Percentiles rank a stretch among this genome's conserved stretches.
phyloP scores from a whole-genome alignment of 2,113 vertebrate species.

The Falco punctatus region DNA sequence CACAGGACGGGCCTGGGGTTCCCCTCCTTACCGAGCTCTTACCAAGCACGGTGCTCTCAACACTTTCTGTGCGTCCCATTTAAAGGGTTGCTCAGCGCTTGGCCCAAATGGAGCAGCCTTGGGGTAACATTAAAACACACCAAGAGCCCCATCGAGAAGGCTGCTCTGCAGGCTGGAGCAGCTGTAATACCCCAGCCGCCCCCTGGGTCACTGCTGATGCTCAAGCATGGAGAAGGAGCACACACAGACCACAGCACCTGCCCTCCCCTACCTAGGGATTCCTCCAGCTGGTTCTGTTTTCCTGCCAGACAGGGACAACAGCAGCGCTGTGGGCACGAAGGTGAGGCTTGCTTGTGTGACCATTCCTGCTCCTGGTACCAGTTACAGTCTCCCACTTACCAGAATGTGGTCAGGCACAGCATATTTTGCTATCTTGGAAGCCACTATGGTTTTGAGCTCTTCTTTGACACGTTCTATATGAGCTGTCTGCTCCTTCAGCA shows the following conservation, averaged over 20 bases:
- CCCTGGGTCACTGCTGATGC: background rate
- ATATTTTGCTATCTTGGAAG: slow-evolving; percentile 89
- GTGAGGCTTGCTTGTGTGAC: background rate
- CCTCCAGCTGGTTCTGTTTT: background rate
- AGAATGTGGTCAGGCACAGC: slow-evolving; percentile 90
- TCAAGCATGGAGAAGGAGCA: background rate
- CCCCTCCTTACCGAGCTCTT: background rate
- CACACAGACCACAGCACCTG: background rate
- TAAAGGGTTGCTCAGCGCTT: background rate
- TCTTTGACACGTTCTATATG: slow-evolving; percentile 65
- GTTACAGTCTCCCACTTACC: slow-evolving; percentile 74
- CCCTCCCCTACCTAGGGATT: background rate
- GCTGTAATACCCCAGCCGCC: background rate
- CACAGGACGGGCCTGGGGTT: background rate
- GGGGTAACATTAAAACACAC: background rate
- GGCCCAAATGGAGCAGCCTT: background rate
- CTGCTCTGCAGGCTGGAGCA: background rate
- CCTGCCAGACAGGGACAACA: background rate
- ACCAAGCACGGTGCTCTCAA: background rate
- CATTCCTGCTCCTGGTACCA: background rate
- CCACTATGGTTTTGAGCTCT: slow-evolving; percentile 81
- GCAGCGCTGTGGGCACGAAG: background rate
- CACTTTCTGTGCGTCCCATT: background rate
- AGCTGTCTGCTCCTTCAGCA: slow-evolving; percentile 78
- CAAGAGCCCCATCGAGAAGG: background rate